Conservation (phyloP, 2,888 invertebrate genomes). For the Agapostemon virescens region DNA sequence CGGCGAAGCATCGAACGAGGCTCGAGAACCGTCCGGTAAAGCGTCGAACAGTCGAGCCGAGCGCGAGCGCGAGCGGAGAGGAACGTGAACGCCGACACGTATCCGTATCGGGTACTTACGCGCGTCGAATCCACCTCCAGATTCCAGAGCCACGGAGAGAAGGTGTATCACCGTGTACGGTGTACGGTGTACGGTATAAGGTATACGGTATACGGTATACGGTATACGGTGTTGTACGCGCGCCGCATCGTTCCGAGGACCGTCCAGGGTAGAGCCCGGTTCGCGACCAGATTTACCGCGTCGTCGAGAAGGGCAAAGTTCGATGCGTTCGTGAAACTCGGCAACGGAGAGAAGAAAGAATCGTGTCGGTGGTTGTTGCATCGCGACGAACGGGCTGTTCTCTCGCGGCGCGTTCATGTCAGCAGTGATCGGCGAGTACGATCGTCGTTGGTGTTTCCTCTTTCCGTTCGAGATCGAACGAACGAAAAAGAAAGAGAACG, state of each 20-base stretch:
- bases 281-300: neutral
- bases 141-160: neutral
- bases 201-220: neutral
- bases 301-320: conserved; percentile 33
- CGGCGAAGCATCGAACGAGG: neutral
- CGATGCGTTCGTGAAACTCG: conserved; percentile 41
- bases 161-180: neutral
- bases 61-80: neutral
- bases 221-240: neutral
- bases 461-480: neutral
- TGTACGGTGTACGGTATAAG: neutral
- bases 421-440: conserved; percentile 36
- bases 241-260: neutral
- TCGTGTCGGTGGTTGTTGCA: conserved; percentile 9
- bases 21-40: neutral
- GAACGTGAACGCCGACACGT: neutral
- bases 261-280: neutral
- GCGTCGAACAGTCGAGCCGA: neutral
- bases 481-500: neutral
- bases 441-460: conserved; percentile 15
- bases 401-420: conserved; percentile 20
- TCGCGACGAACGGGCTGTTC: conserved; percentile 27
- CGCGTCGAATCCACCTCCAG: neutral
- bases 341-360: conserved; percentile 30
- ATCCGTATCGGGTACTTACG: neutral